Conservation (phyloP, 2,888 invertebrate species). For the Lithophane leautieri region DNA sequence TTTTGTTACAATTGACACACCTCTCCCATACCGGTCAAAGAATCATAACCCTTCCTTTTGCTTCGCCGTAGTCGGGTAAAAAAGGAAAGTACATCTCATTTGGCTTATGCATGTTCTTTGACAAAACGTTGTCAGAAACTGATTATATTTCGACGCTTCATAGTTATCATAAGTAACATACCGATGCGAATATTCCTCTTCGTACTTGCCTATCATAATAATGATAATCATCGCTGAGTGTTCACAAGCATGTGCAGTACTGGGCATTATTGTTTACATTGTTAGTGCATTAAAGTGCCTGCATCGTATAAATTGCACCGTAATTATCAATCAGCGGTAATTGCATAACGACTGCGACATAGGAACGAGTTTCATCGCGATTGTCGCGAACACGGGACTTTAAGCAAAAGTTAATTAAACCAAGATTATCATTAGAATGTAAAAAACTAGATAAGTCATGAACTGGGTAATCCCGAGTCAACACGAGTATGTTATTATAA, state of each 20-base stretch:
- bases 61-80: too few species aligned
- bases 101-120: too few species aligned
- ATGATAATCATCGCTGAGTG: slow-evolving; percentile 12
- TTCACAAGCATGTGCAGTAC: not conserved
- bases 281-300: slow-evolving; percentile 46
- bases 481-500: not conserved
- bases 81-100: too few species aligned
- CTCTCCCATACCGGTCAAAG: too few species aligned
- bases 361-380: slow-evolving; percentile 49
- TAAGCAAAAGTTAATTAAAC: slow-evolving; percentile 28
- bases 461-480: slow-evolving; percentile 34
- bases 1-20: too few species aligned
- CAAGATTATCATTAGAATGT: slow-evolving; percentile 50
- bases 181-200: not conserved
- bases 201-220: not conserved
- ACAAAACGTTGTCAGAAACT: too few species aligned
- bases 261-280: slow-evolving; percentile 42
- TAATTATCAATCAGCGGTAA: slow-evolving; percentile 57
- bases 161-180: too few species aligned
- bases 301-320: slow-evolving; percentile 52
- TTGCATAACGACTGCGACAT: slow-evolving; percentile 57
- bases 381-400: slow-evolving; percentile 6
- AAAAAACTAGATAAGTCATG: slow-evolving; percentile 6
- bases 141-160: too few species aligned
- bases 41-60: too few species aligned